Evolutionary conservation across 2,797 vertebrate genomes (phyloP).

Genomic region (Ciconia nigra): DNA sequence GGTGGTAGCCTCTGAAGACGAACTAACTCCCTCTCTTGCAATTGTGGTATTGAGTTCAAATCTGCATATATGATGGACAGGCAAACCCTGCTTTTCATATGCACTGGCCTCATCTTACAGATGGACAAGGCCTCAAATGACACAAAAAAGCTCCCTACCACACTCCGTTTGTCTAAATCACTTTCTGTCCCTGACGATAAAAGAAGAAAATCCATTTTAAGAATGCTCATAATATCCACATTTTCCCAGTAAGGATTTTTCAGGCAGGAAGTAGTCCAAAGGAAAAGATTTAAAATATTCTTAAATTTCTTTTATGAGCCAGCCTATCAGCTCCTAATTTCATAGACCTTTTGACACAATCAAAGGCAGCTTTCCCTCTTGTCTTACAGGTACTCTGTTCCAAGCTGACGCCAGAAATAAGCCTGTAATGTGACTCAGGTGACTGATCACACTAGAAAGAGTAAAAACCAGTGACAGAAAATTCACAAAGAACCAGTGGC

Average conservation of each 20-base stretch:
- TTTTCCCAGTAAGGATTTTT: slow-evolving; percentile 45
- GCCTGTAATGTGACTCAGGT: slow-evolving; percentile 42
- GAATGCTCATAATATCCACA: slow-evolving; percentile 16
- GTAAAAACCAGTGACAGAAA: slow-evolving; percentile 23
- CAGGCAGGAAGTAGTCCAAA: slow-evolving; percentile 31
- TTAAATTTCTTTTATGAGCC: slow-evolving; percentile 25
- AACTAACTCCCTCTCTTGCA: slow-evolving; percentile 2
- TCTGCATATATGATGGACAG: slow-evolving; percentile 49
- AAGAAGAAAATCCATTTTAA: slow-evolving; percentile 54
- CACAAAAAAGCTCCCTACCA: slow-evolving; percentile 3
- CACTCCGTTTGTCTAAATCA: slow-evolving; percentile 30
- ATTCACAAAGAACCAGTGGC: background rate
- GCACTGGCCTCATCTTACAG: slow-evolving; percentile 26
- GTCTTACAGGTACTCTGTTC: slow-evolving; percentile 26
- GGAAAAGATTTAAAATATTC: slow-evolving; percentile 42
- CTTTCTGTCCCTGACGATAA: slow-evolving; percentile 23
- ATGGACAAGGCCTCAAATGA: slow-evolving; percentile 33
- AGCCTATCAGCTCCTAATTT: slow-evolving; percentile 30
- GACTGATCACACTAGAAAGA: slow-evolving; percentile 27
- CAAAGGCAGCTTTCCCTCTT: slow-evolving; percentile 45
- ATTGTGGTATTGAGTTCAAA: slow-evolving; percentile 34
- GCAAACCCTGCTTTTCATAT: slow-evolving; percentile 3
- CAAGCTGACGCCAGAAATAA: slow-evolving; percentile 32
- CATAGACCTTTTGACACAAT: slow-evolving; percentile 47
- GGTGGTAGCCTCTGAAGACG: slow-evolving; percentile 12